These are phyloP conservation scores for Hydroisotoma schaefferi DNA, from an alignment of 2,888 invertebrate species.

Conservation along the genomic window DNA sequence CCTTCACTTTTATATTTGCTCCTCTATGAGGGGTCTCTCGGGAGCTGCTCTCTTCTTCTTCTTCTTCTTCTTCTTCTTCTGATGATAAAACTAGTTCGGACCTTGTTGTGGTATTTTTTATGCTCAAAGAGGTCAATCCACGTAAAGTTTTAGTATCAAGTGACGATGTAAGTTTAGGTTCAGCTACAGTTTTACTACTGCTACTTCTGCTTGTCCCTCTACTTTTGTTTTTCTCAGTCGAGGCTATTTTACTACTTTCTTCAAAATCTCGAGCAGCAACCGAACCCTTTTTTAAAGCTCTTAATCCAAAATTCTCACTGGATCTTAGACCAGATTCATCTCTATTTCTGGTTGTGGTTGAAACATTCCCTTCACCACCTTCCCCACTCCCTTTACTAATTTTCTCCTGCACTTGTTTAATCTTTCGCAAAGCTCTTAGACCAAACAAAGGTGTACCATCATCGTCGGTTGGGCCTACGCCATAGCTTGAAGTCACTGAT, in stretches of 20 bases:
- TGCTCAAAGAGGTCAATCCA: conserved; percentile 8
- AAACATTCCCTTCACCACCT: not conserved
- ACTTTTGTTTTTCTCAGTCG: not conserved
- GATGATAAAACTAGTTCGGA: not conserved
- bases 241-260: no score
- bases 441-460: conserved; percentile 76
- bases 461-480: conserved; percentile 76
- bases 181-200: not conserved
- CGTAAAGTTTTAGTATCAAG: conserved; percentile 1
- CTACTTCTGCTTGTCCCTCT: conserved; percentile 11
- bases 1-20: no score
- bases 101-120: not conserved
- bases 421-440: conserved; percentile 62
- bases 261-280: conserved; percentile 9
- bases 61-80: conserved; percentile 1
- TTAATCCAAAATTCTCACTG: conserved; percentile 44
- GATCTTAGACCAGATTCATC: conserved; percentile 25
- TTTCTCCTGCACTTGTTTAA: conserved; percentile 45
- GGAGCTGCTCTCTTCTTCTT: conserved; percentile 13
- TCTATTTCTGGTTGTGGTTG: not conserved
- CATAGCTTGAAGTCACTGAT: conserved; percentile 71
- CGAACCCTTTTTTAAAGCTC: conserved; percentile 37
- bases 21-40: conserved; percentile 9
- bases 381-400: conserved; percentile 15
- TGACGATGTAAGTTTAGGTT: not conserved